Evolutionary conservation across 1,140 invertebrate genomes (phyloP).

Genomic region (Microplitis mediator): DNA sequence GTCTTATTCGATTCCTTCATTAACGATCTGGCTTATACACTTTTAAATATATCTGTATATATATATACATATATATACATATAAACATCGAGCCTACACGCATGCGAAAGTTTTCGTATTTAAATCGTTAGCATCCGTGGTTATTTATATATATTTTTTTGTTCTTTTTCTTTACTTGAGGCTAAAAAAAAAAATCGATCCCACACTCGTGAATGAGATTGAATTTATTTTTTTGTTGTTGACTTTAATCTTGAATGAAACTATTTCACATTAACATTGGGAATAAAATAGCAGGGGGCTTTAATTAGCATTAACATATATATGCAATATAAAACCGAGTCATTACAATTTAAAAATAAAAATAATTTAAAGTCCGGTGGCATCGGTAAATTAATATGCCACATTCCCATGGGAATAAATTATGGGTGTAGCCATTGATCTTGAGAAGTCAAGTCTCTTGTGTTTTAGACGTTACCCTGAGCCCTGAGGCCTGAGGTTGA

Average conservation of each 20-base stretch:
- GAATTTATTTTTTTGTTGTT: not conserved
- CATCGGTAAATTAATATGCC: slow-evolving; percentile 31
- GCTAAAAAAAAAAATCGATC: not conserved
- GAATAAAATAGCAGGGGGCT: not conserved
- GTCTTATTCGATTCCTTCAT: slow-evolving; percentile 22
- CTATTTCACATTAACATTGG: slow-evolving; percentile 1
- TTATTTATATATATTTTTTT: not conserved
- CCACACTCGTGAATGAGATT: not conserved
- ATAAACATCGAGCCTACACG: not conserved
- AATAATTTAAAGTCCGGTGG: slow-evolving; percentile 28
- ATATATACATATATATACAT: too few species aligned
- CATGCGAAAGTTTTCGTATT: not conserved
- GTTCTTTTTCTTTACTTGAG: not conserved
- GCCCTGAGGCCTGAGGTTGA: not conserved
- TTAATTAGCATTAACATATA: slow-evolving; percentile 24
- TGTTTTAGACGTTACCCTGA: not conserved
- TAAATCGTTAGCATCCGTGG: slow-evolving; percentile 28
- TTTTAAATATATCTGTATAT: too few species aligned
- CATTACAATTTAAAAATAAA: not conserved
- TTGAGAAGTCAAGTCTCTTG: not conserved
- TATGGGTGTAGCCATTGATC: slow-evolving; percentile 20
- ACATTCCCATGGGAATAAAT: slow-evolving; percentile 28
- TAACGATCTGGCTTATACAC: slow-evolving; percentile 5
- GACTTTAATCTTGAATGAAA: slow-evolving; percentile 4
- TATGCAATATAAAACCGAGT: not conserved